Conservation (phyloP, 2,888 invertebrate species). For the Conops quadrifasciatus region DNA sequence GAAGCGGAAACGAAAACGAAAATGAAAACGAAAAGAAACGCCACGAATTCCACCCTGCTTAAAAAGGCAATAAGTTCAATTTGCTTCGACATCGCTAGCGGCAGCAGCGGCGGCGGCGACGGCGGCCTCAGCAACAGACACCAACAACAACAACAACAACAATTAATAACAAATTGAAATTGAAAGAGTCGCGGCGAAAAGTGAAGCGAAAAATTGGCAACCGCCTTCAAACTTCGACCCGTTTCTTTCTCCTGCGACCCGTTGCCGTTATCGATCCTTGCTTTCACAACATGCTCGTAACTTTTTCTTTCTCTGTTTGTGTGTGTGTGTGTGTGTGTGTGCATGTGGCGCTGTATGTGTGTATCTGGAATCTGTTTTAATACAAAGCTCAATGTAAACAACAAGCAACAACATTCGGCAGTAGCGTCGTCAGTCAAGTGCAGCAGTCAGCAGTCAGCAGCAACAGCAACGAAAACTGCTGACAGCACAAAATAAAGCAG, state of each 20-base stretch:
- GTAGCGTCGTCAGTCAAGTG: slow-evolving; percentile 27
- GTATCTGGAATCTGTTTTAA: slow-evolving; percentile 9
- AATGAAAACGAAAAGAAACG: neutral
- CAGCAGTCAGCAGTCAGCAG: slow-evolving; percentile 21
- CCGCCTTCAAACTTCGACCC: slow-evolving; percentile 13
- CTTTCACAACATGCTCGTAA: neutral
- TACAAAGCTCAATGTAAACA: neutral
- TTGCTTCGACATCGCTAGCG: slow-evolving; percentile 21
- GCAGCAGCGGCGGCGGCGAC: slow-evolving; percentile 8
- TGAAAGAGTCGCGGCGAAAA: slow-evolving; percentile 24
- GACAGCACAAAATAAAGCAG: slow-evolving; percentile 22
- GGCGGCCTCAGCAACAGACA: slow-evolving; percentile 15
- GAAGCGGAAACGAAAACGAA: slow-evolving; percentile 16
- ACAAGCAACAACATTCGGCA: neutral
- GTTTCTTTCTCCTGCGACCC: neutral
- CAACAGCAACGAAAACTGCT: slow-evolving; percentile 30
- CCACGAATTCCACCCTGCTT: slow-evolving; percentile 30
- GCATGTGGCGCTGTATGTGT: neutral
- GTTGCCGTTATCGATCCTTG: slow-evolving; percentile 3
- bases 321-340: slow-evolving; percentile 3
- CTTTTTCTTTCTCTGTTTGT: neutral
- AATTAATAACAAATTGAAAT: neutral
- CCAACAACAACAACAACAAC: slow-evolving; percentile 13
- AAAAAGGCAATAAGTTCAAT: slow-evolving; percentile 3
- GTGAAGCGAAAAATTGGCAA: slow-evolving; percentile 18